Evolutionary conservation across 92 coral and sea anemone species (phyloP).

Genomic region (Heteractis magnifica): DNA sequence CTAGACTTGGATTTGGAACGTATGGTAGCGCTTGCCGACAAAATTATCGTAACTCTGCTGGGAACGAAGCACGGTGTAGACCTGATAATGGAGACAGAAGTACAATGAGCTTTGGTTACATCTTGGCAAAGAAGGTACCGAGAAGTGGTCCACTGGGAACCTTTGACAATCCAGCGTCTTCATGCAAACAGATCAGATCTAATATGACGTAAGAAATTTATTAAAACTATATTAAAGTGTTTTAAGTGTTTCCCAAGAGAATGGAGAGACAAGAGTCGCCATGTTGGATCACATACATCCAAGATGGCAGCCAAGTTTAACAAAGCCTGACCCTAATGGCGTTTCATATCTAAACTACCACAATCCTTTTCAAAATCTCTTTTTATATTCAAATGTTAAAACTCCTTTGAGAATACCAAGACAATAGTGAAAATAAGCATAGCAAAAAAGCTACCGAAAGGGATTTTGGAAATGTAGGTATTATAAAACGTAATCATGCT

Average conservation of each 20-base stretch:
- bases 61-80: constrained; percentile 45
- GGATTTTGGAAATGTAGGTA: no score
- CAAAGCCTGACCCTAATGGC: no score
- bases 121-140: constrained; percentile 17
- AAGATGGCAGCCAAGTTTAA: no score
- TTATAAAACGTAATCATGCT: no score
- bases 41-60: constrained; percentile 26
- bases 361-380: no score
- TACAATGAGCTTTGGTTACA: constrained; percentile 19
- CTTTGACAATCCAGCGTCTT: constrained; percentile 41
- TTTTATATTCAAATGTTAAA: no score
- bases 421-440: no score
- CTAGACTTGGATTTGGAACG: constrained; percentile 48
- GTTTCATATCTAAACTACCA: no score
- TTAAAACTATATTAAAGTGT: background rate
- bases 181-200: constrained; percentile 30
- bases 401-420: no score
- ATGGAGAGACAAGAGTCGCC: background rate
- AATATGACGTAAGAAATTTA: constrained; percentile 15
- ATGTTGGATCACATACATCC: background rate
- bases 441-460: no score
- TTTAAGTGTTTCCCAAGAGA: background rate
- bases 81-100: constrained; percentile 35
- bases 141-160: constrained; percentile 16
- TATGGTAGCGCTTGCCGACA: constrained; percentile 31